phyloP scores from a whole-genome alignment of 23 tunicate species.

The Trididemnum nubilum region DNA sequence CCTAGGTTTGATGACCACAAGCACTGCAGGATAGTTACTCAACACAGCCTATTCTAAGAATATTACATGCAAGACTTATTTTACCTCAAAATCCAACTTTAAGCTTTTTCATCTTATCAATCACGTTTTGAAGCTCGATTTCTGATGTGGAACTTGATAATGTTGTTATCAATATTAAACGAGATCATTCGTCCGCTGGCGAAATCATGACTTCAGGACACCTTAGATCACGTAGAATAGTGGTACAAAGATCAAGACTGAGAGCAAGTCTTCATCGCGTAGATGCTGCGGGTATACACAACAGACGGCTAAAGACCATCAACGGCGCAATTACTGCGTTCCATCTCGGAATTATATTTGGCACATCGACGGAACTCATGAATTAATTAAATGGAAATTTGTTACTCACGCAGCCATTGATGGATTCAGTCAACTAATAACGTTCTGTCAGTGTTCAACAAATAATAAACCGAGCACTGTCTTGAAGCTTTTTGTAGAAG shows the following conservation, averaged over 20 bases:
- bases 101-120: too few species aligned
- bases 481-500: neutral
- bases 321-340: neutral
- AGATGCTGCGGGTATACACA: neutral
- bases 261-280: conserved; percentile 15
- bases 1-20: too few species aligned
- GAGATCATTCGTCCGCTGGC: neutral
- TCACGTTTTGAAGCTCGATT: conserved; percentile 13
- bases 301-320: neutral
- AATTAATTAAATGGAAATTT: conserved; percentile 16
- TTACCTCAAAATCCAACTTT: too few species aligned
- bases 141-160: conserved; percentile 5
- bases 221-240: neutral
- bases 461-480: conserved; percentile 9
- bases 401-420: conserved; percentile 13
- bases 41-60: too few species aligned
- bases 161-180: neutral
- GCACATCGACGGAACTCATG: conserved; percentile 29
- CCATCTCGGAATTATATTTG: conserved; percentile 9
- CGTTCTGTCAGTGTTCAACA: neutral
- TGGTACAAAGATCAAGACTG: neutral
- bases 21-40: too few species aligned
- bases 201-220: conserved; percentile 14
- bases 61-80: too few species aligned
- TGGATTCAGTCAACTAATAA: neutral